These are phyloP conservation scores for Eriosoma lanigerum DNA, from an alignment of 1,140 invertebrate species.

Conservation along the genomic window DNA sequence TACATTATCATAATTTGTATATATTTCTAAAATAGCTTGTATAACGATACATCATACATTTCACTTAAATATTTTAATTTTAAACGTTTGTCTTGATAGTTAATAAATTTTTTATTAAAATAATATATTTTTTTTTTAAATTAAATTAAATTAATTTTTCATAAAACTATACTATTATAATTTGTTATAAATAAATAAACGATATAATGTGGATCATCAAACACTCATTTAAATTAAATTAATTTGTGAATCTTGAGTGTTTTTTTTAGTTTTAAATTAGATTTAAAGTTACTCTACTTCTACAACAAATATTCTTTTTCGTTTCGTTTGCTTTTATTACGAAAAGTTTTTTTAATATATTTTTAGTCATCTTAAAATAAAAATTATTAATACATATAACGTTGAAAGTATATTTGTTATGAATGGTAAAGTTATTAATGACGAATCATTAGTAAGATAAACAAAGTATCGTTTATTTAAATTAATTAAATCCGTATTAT, in stretches of 20 bases:
- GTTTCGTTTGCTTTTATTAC: constrained; percentile 36
- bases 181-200: not conserved
- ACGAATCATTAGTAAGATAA: not conserved
- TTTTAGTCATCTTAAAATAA: not conserved
- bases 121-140: no score
- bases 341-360: constrained; percentile 45
- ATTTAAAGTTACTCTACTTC: constrained; percentile 26
- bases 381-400: no score
- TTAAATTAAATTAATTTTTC: not conserved
- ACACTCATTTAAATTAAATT: constrained; percentile 18
- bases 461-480: constrained; percentile 1
- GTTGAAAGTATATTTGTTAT: no score
- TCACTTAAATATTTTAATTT: no score
- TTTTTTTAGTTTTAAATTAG: constrained; percentile 37
- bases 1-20: no score
- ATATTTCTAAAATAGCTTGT: no score
- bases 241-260: constrained; percentile 29
- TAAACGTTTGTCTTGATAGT: no score
- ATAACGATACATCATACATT: no score
- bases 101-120: no score
- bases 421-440: no score
- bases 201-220: not conserved
- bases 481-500: no score
- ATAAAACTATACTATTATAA: not conserved
- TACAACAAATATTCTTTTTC: constrained; percentile 21